Evolutionary conservation across 2,888 invertebrate genomes (phyloP).

Genomic region (Lepidonotus clava): DNA sequence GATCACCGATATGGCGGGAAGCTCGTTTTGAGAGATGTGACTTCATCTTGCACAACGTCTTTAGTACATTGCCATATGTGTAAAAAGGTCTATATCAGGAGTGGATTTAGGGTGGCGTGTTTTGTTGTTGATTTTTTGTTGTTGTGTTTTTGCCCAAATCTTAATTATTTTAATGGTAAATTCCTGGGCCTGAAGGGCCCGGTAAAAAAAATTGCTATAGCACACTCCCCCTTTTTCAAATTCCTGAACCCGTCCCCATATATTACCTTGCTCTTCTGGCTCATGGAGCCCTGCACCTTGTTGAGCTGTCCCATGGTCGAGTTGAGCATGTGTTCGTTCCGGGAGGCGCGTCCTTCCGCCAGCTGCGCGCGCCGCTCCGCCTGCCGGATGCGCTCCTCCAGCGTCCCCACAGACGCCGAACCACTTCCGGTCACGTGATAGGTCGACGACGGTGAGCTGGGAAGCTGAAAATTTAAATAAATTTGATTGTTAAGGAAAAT

Average conservation of each 20-base stretch:
- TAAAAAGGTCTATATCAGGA: neutral
- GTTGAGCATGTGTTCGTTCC: conserved; percentile 69
- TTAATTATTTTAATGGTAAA: neutral
- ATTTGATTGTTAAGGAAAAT: too few relatives aligned
- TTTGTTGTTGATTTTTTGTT: neutral
- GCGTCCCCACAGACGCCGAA: conserved; percentile 59
- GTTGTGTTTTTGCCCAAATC: neutral
- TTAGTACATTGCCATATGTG: neutral
- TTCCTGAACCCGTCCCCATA: neutral
- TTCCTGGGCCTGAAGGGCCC: neutral
- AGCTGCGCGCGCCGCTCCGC: conserved; percentile 61
- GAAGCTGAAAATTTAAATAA: neutral
- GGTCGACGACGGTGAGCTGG: neutral
- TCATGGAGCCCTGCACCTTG: conserved; percentile 73
- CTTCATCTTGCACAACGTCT: too few relatives aligned
- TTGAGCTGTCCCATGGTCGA: conserved; percentile 76
- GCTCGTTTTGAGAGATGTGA: too few relatives aligned
- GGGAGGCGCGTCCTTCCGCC: conserved; percentile 63
- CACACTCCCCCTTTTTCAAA: neutral
- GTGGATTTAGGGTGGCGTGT: neutral
- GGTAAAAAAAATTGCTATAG: too few relatives aligned
- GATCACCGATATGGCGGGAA: too few relatives aligned
- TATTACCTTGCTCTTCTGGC: conserved; percentile 74
- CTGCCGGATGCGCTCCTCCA: conserved; percentile 58
- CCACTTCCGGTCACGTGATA: neutral